Base-by-base conservation (phyloP, 1,140 invertebrate genomes). In the Lysiphlebus fabarum region DNA sequence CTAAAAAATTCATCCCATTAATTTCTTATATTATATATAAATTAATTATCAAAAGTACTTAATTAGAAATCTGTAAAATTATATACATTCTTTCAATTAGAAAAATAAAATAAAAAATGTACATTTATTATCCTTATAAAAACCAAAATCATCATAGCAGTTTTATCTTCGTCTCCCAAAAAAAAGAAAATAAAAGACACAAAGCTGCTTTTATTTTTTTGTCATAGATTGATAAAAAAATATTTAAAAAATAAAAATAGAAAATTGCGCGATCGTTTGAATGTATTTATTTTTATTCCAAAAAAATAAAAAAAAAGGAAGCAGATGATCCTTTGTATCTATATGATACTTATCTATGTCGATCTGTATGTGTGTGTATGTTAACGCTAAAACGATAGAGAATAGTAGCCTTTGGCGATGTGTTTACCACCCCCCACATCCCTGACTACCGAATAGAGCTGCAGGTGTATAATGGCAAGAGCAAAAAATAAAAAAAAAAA, bases 401-500 rank as follows among this genome's bases (percentile, higher is more conserved):
- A 36, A 57, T 12, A 53, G 33, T 48, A 45, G 59, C 41, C 26
- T 44, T 50, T 58, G 42, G 14, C 58, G 44, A 53, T 53, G 45
- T 38, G 55, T 62, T 56, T 55, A 58, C 56, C 60, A 43, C 55
- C 51, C 56, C 41, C 11, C 56, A 37, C 57, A 36, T 61, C 59
- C 49, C 59, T 40, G 50, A 42, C 36, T 54, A 36, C 55, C 45
- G 36, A 45, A 56, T 51, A 55, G 17, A 17, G 44, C 45, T 60
- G 47, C 56, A 56, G 58, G 61, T 55, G 58, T 58, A 58, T 47
- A 49, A 55, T 53, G 48, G 59, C 44, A 45, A 48, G 45, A 38
- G 62, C 51, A 62, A 50, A 49, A 54, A 63, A 58, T 61, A 45
- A 62, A 50, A 49, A 54, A 63, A 58, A 62, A 45, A 44, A 61